phyloP scores from a whole-genome alignment of 2,113 vertebrate species.

The Oreochromis niloticus region DNA sequence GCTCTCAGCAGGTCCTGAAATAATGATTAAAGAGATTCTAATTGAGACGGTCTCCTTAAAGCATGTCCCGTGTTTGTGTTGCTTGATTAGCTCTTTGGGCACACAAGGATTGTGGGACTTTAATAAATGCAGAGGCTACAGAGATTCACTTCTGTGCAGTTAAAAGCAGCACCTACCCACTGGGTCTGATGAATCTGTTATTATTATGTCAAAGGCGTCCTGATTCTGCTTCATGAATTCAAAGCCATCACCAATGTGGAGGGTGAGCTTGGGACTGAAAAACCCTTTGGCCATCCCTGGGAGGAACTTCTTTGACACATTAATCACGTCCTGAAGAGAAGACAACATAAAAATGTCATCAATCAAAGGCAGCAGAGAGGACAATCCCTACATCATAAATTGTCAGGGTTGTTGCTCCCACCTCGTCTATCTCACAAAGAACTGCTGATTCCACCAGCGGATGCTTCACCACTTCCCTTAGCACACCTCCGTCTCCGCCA shows the following conservation, averaged over 20 bases:
- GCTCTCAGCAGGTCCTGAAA: slow-evolving; percentile 89
- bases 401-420: slow-evolving; percentile 25
- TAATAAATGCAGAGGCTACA: not conserved
- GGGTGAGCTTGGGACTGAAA: slow-evolving; percentile 89
- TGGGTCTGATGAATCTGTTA: slow-evolving; percentile 96
- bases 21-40: not conserved
- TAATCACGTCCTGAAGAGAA: slow-evolving; percentile 87
- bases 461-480: slow-evolving; percentile 94
- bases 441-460: slow-evolving; percentile 87
- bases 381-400: not conserved
- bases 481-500: slow-evolving; percentile 91
- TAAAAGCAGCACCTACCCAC: slow-evolving; percentile 77
- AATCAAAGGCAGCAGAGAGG: not conserved
- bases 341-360: not conserved
- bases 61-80: not conserved
- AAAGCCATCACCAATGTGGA: slow-evolving; percentile 93
- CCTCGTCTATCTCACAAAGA: slow-evolving; percentile 97
- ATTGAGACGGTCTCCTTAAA: not conserved
- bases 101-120: not conserved
- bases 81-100: not conserved
- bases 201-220: slow-evolving; percentile 95
- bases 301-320: slow-evolving; percentile 92
- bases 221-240: slow-evolving; percentile 99
- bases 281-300: slow-evolving; percentile 94
- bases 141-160: not conserved